Percentiles rank a stretch among this genome's conserved stretches.
These are phyloP conservation scores for Montipora capitata DNA, from an alignment of 92 coral and sea anemone genomes.

Conservation along the genomic window DNA sequence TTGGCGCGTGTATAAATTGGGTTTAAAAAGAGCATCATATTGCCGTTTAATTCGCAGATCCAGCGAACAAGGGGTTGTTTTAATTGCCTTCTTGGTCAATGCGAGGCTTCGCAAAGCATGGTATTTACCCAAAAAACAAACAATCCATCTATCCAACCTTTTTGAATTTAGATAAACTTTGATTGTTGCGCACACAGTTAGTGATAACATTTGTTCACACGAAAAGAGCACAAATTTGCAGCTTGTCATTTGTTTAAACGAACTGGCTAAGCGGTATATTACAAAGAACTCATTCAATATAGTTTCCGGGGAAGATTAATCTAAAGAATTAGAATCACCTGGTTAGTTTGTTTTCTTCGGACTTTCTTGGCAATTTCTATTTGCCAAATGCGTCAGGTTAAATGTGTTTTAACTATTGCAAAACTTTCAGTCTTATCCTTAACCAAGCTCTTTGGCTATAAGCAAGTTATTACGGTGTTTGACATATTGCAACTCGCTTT, in stretches of 20 bases:
- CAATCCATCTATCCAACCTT: no score
- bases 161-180: no score
- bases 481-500: background rate
- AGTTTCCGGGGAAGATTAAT: background rate
- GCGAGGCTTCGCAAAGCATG: no score
- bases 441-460: background rate
- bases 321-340: background rate
- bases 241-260: background rate
- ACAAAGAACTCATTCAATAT: background rate
- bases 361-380: background rate
- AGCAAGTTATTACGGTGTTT: background rate
- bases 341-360: constrained; percentile 4
- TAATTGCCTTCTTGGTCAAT: no score
- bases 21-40: no score
- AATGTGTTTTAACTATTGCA: background rate
- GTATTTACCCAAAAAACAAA: no score
- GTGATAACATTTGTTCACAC: constrained; percentile 23
- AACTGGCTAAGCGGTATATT: background rate
- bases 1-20: no score
- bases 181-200: no score
- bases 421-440: background rate
- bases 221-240: background rate
- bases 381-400: background rate
- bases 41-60: no score
- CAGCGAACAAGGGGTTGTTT: no score